Percentiles rank a stretch among this genome's conserved stretches.
Evolutionary conservation across 2,888 invertebrate species (phyloP).

Genomic region (Lycia hirtaria): DNA sequence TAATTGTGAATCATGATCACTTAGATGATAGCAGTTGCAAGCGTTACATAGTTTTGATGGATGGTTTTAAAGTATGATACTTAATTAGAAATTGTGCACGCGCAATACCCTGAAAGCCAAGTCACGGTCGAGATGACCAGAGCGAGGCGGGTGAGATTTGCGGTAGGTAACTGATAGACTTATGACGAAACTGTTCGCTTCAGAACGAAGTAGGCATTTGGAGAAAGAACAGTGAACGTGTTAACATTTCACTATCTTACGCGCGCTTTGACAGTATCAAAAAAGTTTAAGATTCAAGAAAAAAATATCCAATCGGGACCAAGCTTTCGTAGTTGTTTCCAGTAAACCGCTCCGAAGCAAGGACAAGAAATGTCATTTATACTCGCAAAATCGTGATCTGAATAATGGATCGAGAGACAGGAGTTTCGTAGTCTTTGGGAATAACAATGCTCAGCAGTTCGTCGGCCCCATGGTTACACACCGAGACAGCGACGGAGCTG

Average conservation of each 20-base stretch:
- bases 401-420: slow-evolving; percentile 65
- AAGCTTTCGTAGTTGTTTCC: slow-evolving; percentile 15
- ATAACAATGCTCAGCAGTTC: slow-evolving; percentile 78
- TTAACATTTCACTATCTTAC: slow-evolving; percentile 33
- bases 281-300: background rate
- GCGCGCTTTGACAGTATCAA: background rate
- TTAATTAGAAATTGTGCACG: slow-evolving; percentile 65
- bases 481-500: slow-evolving; percentile 62
- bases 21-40: slow-evolving; percentile 36
- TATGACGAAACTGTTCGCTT: slow-evolving; percentile 44
- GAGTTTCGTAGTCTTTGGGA: slow-evolving; percentile 72
- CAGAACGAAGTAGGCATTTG: slow-evolving; percentile 59
- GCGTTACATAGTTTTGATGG: slow-evolving; percentile 38
- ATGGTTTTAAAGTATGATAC: slow-evolving; percentile 59
- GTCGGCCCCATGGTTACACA: slow-evolving; percentile 72
- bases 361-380: slow-evolving; percentile 66
- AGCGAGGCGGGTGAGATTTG: slow-evolving; percentile 54
- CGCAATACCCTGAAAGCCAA: slow-evolving; percentile 70
- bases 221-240: slow-evolving; percentile 52
- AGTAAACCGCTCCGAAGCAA: slow-evolving; percentile 51
- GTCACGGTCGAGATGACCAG: slow-evolving; percentile 76
- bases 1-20: slow-evolving; percentile 40
- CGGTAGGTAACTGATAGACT: slow-evolving; percentile 47
- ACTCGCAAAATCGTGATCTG: slow-evolving; percentile 68
- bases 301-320: background rate